Evolutionary conservation across 2,888 invertebrate species (phyloP).

Genomic region (Zaprionus bogoriensis): DNA sequence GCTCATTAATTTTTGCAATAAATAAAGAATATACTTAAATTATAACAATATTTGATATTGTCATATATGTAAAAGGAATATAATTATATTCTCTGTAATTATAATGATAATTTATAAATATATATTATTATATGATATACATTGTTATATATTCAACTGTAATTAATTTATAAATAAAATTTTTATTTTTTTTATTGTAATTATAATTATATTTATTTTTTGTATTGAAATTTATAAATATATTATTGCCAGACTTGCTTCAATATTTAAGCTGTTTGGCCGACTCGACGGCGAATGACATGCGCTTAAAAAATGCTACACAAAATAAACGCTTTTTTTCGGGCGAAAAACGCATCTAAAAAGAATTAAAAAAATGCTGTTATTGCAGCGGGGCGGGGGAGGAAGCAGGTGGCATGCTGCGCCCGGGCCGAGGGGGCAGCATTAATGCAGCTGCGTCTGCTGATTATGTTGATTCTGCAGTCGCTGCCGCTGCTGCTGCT

Average conservation of each 20-base stretch:
- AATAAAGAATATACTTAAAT: too few relatives aligned
- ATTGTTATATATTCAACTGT: too few relatives aligned
- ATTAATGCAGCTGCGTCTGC: slow-evolving; percentile 29
- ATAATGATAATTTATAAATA: too few relatives aligned
- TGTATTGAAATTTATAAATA: not conserved
- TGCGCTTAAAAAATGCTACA: slow-evolving; percentile 3
- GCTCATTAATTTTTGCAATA: too few relatives aligned
- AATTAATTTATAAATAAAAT: not conserved
- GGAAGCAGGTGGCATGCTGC: slow-evolving; percentile 43
- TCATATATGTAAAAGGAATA: too few relatives aligned
- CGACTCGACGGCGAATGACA: slow-evolving; percentile 29
- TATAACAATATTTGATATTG: too few relatives aligned
- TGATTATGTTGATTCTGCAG: slow-evolving; percentile 18
- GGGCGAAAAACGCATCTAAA: slow-evolving; percentile 60
- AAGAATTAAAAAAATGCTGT: slow-evolving; percentile 42
- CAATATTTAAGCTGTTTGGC: not conserved
- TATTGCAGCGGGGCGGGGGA: slow-evolving; percentile 31
- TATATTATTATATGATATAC: too few relatives aligned
- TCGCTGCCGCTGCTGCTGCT: slow-evolving; percentile 1
- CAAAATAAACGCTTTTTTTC: slow-evolving; percentile 22
- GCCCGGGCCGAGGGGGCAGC: slow-evolving; percentile 28
- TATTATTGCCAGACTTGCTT: not conserved
- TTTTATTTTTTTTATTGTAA: not conserved
- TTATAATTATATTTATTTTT: not conserved
- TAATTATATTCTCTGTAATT: too few relatives aligned